Conservation (phyloP, 2,113 vertebrate species). For the Pygoscelis adeliae region DNA sequence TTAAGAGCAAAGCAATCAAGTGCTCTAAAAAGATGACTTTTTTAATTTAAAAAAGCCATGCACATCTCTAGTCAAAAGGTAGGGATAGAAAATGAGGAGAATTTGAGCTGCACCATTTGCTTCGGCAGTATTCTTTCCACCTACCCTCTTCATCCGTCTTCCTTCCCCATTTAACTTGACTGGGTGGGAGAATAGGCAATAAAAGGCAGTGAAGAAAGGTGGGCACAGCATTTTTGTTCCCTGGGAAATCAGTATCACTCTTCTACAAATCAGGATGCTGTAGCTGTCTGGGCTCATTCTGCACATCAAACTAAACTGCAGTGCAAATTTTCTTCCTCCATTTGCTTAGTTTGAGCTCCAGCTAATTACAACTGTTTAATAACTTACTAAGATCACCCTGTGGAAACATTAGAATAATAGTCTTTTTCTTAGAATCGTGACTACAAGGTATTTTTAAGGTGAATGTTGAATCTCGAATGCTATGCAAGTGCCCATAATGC, state of each 20-base stretch:
- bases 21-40: constrained; percentile 25
- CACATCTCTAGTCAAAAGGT: background rate
- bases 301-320: background rate
- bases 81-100: background rate
- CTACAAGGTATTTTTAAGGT: background rate
- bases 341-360: constrained; percentile 43
- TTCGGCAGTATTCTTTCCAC: background rate
- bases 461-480: background rate
- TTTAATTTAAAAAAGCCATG: background rate
- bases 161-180: constrained; percentile 33
- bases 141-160: background rate
- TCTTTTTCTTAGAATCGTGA: constrained; percentile 5
- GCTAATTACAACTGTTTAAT: constrained; percentile 47
- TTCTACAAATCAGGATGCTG: constrained; percentile 25
- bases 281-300: background rate
- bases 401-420: background rate
- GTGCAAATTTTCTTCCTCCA: constrained; percentile 7
- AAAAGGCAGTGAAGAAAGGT: constrained; percentile 7
- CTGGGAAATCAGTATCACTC: background rate
- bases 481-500: background rate
- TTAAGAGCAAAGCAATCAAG: constrained; percentile 28
- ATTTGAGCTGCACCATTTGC: constrained; percentile 40
- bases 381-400: constrained; percentile 31
- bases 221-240: background rate
- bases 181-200: background rate